A percentile compares a stretch with the other conserved stretches of the same genome.
Evolutionary conservation across 2,797 vertebrate genomes (phyloP).

Genomic region (Myotis findleyi): DNA sequence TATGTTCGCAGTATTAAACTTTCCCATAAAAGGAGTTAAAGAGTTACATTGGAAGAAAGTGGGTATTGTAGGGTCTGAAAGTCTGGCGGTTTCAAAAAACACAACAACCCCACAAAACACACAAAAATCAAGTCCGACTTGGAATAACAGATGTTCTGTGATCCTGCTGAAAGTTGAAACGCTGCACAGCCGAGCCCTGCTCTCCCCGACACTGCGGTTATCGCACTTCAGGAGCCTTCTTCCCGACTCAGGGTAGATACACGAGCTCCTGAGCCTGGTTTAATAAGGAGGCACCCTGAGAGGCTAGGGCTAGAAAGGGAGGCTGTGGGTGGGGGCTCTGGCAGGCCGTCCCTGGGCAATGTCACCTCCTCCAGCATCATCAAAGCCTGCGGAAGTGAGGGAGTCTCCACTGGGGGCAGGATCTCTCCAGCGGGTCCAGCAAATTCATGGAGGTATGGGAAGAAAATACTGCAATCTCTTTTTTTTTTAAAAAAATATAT

Average conservation of each 20-base stretch:
- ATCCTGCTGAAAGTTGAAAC: conserved; percentile 85
- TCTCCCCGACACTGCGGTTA: conserved; percentile 72
- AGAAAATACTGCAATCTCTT: not conserved
- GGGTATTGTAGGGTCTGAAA: conserved; percentile 87
- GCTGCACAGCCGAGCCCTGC: conserved; percentile 75
- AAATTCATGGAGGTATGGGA: not conserved
- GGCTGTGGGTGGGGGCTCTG: no score
- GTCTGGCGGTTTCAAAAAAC: conserved; percentile 84
- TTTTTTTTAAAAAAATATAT: not conserved
- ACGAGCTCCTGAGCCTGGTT: conserved; percentile 52
- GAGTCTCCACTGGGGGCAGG: not conserved
- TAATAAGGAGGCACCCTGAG: conserved; percentile 53
- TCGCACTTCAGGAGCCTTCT: conserved; percentile 69
- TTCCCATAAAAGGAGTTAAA: conserved; percentile 89
- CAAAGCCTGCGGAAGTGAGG: not conserved
- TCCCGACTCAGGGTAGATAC: conserved; percentile 62
- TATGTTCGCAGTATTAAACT: conserved; percentile 89
- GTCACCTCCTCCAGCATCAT: not conserved
- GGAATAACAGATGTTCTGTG: conserved; percentile 81
- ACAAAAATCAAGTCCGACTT: conserved; percentile 81
- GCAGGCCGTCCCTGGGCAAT: fast-evolving
- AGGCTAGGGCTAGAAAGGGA: not conserved
- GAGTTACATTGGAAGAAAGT: conserved; percentile 85
- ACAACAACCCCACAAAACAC: conserved; percentile 64
- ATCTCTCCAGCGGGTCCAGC: not conserved